phyloP scores from a whole-genome alignment of 92 coral and sea anemone species.

The Pocillopora meandrina region DNA sequence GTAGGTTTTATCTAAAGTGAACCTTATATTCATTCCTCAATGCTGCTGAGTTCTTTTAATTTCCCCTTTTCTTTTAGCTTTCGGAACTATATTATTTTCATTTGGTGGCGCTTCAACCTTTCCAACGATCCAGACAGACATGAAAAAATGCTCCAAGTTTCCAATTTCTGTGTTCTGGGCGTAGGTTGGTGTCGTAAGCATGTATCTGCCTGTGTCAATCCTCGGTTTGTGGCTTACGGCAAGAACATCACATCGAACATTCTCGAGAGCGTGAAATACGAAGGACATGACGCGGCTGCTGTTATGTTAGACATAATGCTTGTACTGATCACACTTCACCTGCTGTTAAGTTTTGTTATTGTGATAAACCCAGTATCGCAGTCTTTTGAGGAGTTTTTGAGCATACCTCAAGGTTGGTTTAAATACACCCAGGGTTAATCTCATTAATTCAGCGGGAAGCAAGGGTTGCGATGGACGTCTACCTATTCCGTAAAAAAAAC shows the following conservation, averaged over 20 bases:
- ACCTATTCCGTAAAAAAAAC: too few species aligned
- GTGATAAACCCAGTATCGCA: slow-evolving; percentile 95
- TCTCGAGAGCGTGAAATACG: slow-evolving; percentile 56
- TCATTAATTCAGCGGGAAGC: background rate
- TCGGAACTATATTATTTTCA: slow-evolving; percentile 91
- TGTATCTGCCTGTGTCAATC: slow-evolving; percentile 88
- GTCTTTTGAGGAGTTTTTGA: slow-evolving; percentile 76
- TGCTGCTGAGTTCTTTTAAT: too few species aligned
- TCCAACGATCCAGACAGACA: slow-evolving; percentile 96
- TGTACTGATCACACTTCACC: slow-evolving; percentile 75
- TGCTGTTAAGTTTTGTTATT: slow-evolving; percentile 88
- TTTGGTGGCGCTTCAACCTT: slow-evolving; percentile 97
- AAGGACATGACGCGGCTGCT: slow-evolving; percentile 39
- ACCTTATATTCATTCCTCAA: too few species aligned
- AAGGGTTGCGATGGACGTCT: too few species aligned
- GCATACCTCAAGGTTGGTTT: slow-evolving; percentile 55
- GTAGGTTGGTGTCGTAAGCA: slow-evolving; percentile 71
- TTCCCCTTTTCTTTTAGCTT: slow-evolving; percentile 50
- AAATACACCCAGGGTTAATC: background rate
- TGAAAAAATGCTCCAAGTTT: slow-evolving; percentile 76
- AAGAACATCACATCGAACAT: slow-evolving; percentile 64
- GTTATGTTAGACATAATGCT: slow-evolving; percentile 65
- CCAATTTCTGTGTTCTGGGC: slow-evolving; percentile 73
- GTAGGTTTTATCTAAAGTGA: background rate
- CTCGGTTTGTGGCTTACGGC: slow-evolving; percentile 86